A percentile compares a stretch with the other conserved stretches of the same genome.
Evolutionary conservation across 2,888 invertebrate genomes (phyloP).

Genomic region (Drosophila fulvimacula): DNA sequence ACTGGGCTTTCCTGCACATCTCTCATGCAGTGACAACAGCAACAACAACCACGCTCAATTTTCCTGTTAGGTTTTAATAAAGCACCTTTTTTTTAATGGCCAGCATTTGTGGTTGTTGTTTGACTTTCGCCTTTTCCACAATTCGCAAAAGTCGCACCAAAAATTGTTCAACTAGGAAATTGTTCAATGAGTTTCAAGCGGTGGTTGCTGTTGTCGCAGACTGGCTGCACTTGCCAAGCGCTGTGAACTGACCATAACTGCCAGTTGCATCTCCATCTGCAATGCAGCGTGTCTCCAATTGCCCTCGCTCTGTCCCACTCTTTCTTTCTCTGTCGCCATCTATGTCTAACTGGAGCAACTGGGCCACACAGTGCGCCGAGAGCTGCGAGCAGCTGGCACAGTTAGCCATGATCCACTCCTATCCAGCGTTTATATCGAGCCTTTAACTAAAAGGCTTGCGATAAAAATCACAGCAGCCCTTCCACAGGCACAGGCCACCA

Average conservation of each 20-base stretch:
- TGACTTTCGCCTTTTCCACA: conserved; percentile 66
- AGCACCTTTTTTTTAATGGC: conserved; percentile 67
- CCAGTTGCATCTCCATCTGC: conserved; percentile 38
- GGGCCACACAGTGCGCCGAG: conserved; percentile 62
- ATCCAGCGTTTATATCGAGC: conserved; percentile 46
- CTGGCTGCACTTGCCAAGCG: conserved; percentile 36
- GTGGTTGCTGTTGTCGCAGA: conserved; percentile 22
- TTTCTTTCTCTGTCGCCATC: conserved; percentile 9
- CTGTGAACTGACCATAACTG: conserved; percentile 45
- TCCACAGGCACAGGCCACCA: conserved; percentile 13
- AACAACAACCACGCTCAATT: conserved; percentile 36
- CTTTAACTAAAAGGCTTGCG: conserved; percentile 69
- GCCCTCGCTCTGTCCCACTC: neutral
- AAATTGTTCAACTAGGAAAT: conserved; percentile 63
- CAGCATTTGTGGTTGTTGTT: conserved; percentile 45
- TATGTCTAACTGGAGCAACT: conserved; percentile 51
- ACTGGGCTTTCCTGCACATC: conserved; percentile 45
- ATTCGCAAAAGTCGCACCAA: conserved; percentile 65
- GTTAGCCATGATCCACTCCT: conserved; percentile 23
- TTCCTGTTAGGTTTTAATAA: conserved; percentile 65
- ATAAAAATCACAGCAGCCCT: conserved; percentile 68
- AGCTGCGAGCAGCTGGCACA: conserved; percentile 36
- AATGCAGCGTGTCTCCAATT: conserved; percentile 23
- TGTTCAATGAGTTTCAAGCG: conserved; percentile 58
- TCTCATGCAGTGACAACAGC: conserved; percentile 19